Base-by-base conservation (phyloP, 2,113 vertebrate genomes). In the Toxotes jaculatrix region DNA sequence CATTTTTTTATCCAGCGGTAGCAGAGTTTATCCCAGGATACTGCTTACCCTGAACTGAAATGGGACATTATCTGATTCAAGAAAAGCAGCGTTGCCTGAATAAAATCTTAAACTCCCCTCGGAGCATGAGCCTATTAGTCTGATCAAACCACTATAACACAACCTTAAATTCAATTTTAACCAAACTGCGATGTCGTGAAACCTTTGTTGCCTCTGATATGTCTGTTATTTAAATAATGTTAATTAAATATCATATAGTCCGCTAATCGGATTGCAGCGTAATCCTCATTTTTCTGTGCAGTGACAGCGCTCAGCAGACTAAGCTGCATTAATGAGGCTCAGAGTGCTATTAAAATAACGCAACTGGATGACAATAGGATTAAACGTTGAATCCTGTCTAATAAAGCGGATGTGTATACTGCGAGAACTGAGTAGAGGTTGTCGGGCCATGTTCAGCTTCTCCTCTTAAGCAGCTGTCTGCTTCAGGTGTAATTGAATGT, bases 401-500 rank as follows among this genome's bases (percentile, higher is more conserved):
- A 97, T 97, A 96, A 96, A 96, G 96, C 94, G 93, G 93, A 92
- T 94, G 80, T 93, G 93, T 92, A n/a, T 92, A 91, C 95, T 88
- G 94, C 95, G 95, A 96, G 85, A 66, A 34, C 95, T 89, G 95
- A 95, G 95, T 93, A 87, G 93, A 96, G 97, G 95, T 96, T 95
- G 95, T 95, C 94, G 94, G 90, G 67, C 51, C 80, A 93, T 91
- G 94, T 94, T 94, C 94, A 93, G 89, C 47, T 49, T 76, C 91
- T 95, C 86, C 84, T 93, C 91, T 94, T 89, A 88, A 95, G 93
- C 96, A 95, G 96, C 96, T 96, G 95, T 95, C 95, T 96, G 94
- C 90, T 96, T 93, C 94, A 94, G 91, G 94, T 96, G 95, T 96
- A 97, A 97, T 97, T 97, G 96, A 97, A 97, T 97, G 96, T 96